phyloP scores from a whole-genome alignment of 2,888 invertebrate species.

The Cancer borealis region DNA sequence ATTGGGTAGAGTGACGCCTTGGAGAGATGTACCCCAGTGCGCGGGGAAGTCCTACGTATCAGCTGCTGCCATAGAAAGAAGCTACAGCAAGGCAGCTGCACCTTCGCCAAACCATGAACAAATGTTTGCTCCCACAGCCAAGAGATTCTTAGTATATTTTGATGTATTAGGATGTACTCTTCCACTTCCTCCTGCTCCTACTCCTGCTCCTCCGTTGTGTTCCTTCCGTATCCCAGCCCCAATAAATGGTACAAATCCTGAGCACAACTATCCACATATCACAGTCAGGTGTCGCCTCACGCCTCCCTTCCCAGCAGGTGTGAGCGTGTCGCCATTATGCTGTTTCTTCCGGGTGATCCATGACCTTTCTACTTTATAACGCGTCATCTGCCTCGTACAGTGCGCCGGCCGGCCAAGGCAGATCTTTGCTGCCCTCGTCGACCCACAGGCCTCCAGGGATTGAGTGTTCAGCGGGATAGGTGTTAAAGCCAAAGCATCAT shows the following conservation, averaged over 20 bases:
- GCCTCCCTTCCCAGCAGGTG: not conserved
- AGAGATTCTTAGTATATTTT: slow-evolving; percentile 3
- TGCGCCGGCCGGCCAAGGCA: not conserved
- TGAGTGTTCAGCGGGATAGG: slow-evolving; percentile 16
- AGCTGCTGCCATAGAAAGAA: not conserved
- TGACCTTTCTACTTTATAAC: not conserved
- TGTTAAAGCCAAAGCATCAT: slow-evolving; percentile 9
- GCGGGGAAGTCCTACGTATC: not conserved
- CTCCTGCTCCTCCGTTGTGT: not conserved
- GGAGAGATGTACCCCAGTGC: not conserved
- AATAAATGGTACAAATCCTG: slow-evolving; percentile 34
- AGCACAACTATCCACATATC: slow-evolving; percentile 28
- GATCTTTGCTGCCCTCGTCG: not conserved
- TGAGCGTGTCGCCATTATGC: not conserved
- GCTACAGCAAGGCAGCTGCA: not conserved
- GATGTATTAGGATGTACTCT: slow-evolving; percentile 15
- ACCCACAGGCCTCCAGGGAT: not conserved
- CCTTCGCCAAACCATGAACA: not conserved
- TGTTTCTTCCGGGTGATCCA: slow-evolving; percentile 15
- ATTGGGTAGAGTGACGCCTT: not conserved
- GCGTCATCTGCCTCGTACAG: not conserved
- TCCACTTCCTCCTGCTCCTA: not conserved
- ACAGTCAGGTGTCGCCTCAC: not conserved
- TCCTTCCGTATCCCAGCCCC: not conserved
- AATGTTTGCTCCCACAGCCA: not conserved